phyloP scores from a whole-genome alignment of 1,140 invertebrate species.

The Drosophila mojavensis region DNA sequence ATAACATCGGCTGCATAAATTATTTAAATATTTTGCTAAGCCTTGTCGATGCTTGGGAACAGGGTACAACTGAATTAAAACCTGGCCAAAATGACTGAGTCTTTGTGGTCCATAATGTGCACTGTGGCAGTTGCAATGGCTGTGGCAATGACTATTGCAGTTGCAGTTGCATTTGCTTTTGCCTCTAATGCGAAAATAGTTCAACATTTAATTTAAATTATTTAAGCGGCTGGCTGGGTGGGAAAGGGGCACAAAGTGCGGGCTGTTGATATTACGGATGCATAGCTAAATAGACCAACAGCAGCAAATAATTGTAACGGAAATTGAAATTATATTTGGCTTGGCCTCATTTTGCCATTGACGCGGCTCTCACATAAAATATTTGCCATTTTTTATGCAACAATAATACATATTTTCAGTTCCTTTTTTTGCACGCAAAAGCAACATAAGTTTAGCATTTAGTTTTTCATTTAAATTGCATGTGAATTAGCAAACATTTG shows the following conservation, averaged over 20 bases:
- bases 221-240: conserved; percentile 52
- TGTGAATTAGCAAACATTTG: conserved; percentile 35
- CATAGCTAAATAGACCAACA: conserved; percentile 12
- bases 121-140: conserved; percentile 1
- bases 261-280: background rate
- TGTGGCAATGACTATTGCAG: too few relatives aligned
- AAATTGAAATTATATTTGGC: conserved; percentile 77
- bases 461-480: conserved; percentile 26
- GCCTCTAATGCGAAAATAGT: conserved; percentile 11
- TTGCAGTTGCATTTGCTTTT: background rate
- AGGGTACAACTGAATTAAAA: conserved; percentile 35
- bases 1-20: conserved; percentile 31
- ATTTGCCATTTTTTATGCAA: conserved; percentile 8
- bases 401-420: background rate
- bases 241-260: too few relatives aligned
- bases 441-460: conserved; percentile 10
- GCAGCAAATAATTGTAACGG: conserved; percentile 69
- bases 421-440: background rate
- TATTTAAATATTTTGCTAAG: conserved; percentile 37
- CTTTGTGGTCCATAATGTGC: conserved; percentile 44
- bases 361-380: conserved; percentile 41
- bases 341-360: conserved; percentile 59
- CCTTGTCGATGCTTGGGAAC: background rate
- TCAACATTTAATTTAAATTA: conserved; percentile 66
- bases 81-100: conserved; percentile 23